A percentile compares a stretch with the other conserved stretches of the same genome.
Evolutionary conservation across 1,140 invertebrate genomes (phyloP).

Genomic region (Myzus persicae): DNA sequence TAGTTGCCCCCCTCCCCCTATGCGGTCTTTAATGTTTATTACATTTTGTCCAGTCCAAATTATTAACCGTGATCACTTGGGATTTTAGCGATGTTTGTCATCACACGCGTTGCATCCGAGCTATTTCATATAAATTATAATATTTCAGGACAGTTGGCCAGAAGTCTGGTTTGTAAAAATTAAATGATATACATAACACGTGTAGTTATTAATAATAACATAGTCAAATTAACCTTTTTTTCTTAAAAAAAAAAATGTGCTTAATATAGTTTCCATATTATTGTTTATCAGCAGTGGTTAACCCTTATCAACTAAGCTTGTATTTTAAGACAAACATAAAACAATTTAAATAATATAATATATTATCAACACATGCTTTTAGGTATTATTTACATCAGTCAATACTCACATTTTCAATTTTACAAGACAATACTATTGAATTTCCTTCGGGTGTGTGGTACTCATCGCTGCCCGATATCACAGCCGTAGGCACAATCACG

Average conservation of each 20-base stretch:
- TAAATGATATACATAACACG: background rate
- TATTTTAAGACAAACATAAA: background rate
- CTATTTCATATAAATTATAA: background rate
- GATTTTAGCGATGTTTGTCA: background rate
- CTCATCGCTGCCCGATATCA: slow-evolving; percentile 83
- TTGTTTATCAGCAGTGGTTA: background rate
- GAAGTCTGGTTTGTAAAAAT: background rate
- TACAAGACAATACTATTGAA: slow-evolving; percentile 88
- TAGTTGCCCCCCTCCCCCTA: background rate
- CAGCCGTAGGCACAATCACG: slow-evolving; percentile 87
- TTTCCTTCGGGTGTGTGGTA: slow-evolving; percentile 89
- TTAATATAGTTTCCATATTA: background rate
- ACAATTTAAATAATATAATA: background rate
- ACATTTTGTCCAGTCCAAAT: background rate
- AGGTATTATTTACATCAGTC: background rate
- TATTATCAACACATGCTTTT: background rate
- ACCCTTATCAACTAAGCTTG: background rate
- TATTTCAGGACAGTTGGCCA: background rate
- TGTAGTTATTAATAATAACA: background rate
- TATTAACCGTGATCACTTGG: background rate
- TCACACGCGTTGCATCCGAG: background rate
- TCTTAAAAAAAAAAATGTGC: background rate
- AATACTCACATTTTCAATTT: slow-evolving; percentile 85
- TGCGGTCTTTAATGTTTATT: background rate
- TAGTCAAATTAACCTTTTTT: background rate